phyloP scores from a whole-genome alignment of 2,888 invertebrate genomes.

The Drosophila niveifrons region DNA sequence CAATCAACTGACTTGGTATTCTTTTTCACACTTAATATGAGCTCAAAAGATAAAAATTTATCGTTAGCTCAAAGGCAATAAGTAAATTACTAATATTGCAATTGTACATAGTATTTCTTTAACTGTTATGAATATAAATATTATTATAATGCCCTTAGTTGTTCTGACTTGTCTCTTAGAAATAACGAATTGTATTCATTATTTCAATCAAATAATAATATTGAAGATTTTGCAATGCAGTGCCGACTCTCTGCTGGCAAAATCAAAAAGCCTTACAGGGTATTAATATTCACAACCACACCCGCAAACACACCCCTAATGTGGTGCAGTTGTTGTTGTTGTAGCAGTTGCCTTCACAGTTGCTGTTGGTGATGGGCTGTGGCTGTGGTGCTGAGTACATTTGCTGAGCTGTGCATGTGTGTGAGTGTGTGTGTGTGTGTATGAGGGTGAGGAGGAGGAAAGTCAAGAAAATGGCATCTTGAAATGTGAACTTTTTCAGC shows the following conservation, averaged over 20 bases:
- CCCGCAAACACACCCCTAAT: conserved; percentile 32
- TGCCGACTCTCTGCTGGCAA: not conserved
- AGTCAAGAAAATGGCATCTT: conserved; percentile 77
- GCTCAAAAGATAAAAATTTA: no score
- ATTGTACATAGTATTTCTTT: no score
- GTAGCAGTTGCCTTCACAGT: not conserved
- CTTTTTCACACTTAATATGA: no score
- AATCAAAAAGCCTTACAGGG: conserved; percentile 26
- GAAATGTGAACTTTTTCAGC: conserved; percentile 80
- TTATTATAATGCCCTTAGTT: no score
- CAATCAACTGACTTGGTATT: no score
- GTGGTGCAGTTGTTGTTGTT: conserved; percentile 24
- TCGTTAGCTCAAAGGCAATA: no score
- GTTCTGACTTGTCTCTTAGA: no score
- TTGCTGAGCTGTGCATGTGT: conserved; percentile 62
- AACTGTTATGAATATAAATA: no score
- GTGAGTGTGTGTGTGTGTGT: no score
- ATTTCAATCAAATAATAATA: no score
- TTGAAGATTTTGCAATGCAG: no score
- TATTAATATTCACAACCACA: conserved; percentile 43
- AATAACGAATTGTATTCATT: not conserved
- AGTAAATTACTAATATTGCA: no score
- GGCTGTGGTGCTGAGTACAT: conserved; percentile 52
- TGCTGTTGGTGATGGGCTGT: conserved; percentile 18
- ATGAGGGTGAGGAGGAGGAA: conserved; percentile 28